Evolutionary conservation across 2,797 vertebrate species (phyloP).

Genomic region (Ptychobarbus kaznakovi): DNA sequence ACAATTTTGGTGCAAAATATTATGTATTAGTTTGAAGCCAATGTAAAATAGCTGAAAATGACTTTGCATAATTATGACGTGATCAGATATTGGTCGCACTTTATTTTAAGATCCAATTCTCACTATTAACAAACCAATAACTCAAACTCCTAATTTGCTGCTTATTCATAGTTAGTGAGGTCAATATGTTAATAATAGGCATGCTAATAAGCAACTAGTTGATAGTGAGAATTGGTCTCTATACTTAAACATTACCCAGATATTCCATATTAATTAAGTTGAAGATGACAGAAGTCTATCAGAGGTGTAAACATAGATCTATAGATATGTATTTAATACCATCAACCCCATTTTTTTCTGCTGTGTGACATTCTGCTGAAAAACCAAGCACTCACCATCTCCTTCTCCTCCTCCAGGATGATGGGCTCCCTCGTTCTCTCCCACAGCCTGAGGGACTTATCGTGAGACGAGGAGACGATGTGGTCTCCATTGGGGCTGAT

Average conservation of each 20-base stretch:
- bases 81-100: neutral
- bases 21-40: neutral
- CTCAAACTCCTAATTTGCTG: no score
- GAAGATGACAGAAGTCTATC: slow-evolving; percentile 4
- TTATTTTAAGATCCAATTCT: no score
- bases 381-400: slow-evolving; percentile 83
- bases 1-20: neutral
- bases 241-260: neutral
- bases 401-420: slow-evolving; percentile 93
- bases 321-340: neutral
- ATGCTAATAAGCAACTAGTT: no score
- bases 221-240: neutral
- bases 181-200: no score
- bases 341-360: neutral
- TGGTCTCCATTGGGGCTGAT: slow-evolving; percentile 95
- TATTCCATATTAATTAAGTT: neutral
- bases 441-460: slow-evolving; percentile 96
- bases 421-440: slow-evolving; percentile 94
- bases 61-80: neutral
- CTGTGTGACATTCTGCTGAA: neutral
- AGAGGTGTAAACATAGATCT: neutral
- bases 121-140: no score
- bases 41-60: neutral
- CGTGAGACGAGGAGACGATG: slow-evolving; percentile 90
- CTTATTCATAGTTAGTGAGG: no score